Percentiles rank a stretch among this genome's conserved stretches.
phyloP scores from a whole-genome alignment of 2,888 invertebrate genomes.

The Clunio marinus region DNA sequence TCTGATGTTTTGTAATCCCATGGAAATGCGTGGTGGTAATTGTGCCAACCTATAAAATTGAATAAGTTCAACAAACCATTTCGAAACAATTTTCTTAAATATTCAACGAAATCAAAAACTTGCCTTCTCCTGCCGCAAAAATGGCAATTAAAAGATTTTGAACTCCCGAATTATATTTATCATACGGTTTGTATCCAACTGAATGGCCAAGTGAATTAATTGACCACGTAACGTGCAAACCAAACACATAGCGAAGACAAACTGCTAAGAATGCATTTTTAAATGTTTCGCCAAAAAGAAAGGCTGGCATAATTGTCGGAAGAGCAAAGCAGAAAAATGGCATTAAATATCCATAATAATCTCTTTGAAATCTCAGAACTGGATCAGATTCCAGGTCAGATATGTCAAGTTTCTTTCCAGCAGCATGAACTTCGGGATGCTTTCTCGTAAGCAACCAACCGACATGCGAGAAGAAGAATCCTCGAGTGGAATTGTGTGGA shows the following conservation, averaged over 20 bases:
- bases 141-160: background rate
- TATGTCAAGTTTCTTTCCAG: background rate
- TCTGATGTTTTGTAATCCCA: constrained; percentile 10
- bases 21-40: constrained; percentile 28
- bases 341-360: background rate
- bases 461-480: constrained; percentile 29
- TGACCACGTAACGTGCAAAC: constrained; percentile 6
- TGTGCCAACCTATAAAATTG: background rate
- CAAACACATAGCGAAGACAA: background rate
- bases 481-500: constrained; percentile 23
- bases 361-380: constrained; percentile 14
- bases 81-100: background rate
- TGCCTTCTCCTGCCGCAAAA: background rate
- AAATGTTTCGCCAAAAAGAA: constrained; percentile 1
- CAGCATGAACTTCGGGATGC: constrained; percentile 9
- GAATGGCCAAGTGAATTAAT: constrained; percentile 14
- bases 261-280: background rate
- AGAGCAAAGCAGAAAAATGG: background rate
- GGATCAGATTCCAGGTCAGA: constrained; percentile 13
- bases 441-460: constrained; percentile 24
- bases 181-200: constrained; percentile 24
- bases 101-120: background rate
- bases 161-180: constrained; percentile 5
- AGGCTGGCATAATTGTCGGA: background rate
- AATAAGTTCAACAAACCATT: background rate